Conservation (phyloP, 2,888 invertebrate genomes). For the Drosophila melanocephala region DNA sequence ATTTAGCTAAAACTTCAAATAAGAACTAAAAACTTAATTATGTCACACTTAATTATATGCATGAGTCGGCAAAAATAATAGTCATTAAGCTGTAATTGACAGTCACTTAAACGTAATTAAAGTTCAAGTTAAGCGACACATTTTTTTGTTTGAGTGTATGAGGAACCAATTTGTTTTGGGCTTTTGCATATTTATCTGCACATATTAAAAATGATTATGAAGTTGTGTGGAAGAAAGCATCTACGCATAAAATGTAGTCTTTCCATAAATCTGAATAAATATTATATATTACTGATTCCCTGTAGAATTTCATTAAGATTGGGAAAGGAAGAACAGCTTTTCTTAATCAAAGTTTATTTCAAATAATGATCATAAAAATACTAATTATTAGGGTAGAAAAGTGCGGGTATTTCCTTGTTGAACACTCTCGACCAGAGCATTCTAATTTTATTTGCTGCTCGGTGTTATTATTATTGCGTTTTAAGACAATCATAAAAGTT, state of each 20-base stretch:
- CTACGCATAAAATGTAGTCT: not conserved
- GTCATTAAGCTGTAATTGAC: slow-evolving; percentile 4
- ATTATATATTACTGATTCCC: rapidly evolving
- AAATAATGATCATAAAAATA: not conserved
- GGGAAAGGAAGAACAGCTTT: not conserved
- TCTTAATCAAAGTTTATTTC: not conserved
- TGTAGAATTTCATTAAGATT: not conserved
- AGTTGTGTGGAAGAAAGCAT: not conserved
- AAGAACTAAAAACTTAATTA: slow-evolving; percentile 13
- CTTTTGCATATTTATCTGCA: not conserved
- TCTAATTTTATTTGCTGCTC: not conserved
- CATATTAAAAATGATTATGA: not conserved
- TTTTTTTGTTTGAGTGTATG: not conserved
- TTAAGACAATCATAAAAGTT: not conserved
- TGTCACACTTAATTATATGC: slow-evolving; percentile 16
- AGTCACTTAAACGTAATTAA: slow-evolving; percentile 5
- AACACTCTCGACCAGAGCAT: not conserved
- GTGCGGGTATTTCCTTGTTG: not conserved
- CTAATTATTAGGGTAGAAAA: not conserved
- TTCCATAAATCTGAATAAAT: not conserved
- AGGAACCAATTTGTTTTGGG: not conserved
- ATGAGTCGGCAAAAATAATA: not conserved
- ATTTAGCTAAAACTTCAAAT: not conserved
- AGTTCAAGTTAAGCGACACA: not conserved
- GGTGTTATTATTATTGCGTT: not conserved